Evolutionary conservation across 2,113 vertebrate species (phyloP), one percentile per base, ranked within the genome.

Genomic region (Brevimyrus niger): DNA sequence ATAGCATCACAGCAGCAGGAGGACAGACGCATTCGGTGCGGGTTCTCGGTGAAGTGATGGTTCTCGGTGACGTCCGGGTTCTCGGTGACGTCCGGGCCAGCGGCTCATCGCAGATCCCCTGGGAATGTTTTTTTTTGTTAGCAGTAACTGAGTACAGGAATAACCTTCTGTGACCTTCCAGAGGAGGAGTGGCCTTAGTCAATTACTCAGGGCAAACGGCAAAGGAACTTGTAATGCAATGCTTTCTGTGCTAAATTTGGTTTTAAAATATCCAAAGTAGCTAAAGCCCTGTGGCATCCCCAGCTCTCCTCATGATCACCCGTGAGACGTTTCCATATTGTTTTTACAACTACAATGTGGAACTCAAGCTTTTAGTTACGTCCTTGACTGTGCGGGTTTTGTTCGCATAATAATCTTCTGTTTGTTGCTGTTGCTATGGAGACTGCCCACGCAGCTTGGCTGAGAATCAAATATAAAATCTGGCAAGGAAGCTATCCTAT

Each of bases 391-490:
- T 55, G 1, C 44, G 3, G 87, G 80, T 90, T 86, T 91, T 83
- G 58, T 61, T 91, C 87, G 88, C 48, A 58, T 84, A 47, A 90
- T 91, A 90, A 91, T 51, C 17, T 19, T 46, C 51, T 93, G 91
- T 94, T 94, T 94, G 91, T 89, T 8, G 35, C 88, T 10, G 93
- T 95, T 93, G 91, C 93, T 92, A 93, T 69, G 92, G 94, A 93
- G 48, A 92, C 93, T 91, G 91, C 93, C 93, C 21, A 87, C 51
- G 47, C 80, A 87, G 48, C 88, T 91, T n/a, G 88, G 23, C 87
- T 87, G 44, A 87, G 91, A 92, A 90, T 73, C 65, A 89, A 19
- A 35, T 47, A 23, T 55, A 47, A 53, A 85, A 51, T 69, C 88
- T 91, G 92, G 92, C 88, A 21, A 61, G 19, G 73, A 83, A 58